phyloP scores from a whole-genome alignment of 2,797 vertebrate genomes.

The Ataeniobius toweri region DNA sequence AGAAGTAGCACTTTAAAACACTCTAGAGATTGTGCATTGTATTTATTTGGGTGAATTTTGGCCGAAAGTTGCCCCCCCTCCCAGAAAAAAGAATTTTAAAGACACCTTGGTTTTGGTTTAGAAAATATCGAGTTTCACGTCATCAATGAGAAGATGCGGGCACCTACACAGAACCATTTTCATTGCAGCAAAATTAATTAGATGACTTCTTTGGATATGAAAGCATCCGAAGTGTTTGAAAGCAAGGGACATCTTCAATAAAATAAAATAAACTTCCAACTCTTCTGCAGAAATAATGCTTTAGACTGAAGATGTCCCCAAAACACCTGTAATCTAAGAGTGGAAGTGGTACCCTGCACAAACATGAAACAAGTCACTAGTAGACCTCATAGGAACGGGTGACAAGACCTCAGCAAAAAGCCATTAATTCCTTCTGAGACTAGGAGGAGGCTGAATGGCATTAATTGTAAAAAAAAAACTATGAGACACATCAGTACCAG shows the following conservation, averaged over 20 bases:
- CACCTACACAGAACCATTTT: conserved; percentile 72
- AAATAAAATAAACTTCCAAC: conserved; percentile 59
- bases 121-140: conserved; percentile 47
- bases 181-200: conserved; percentile 71
- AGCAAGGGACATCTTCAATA: conserved; percentile 77
- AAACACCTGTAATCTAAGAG: conserved; percentile 75
- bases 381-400: conserved; percentile 65
- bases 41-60: conserved; percentile 68
- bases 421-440: conserved; percentile 80
- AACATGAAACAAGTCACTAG: conserved; percentile 71
- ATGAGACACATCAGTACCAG: conserved; percentile 82
- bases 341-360: conserved; percentile 79
- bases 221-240: conserved; percentile 73
- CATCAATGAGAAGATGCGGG: conserved; percentile 54
- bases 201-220: conserved; percentile 83
- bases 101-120: conserved; percentile 70
- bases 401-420: conserved; percentile 71
- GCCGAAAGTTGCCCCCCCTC: conserved; percentile 72
- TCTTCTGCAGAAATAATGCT: conserved; percentile 79
- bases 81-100: conserved; percentile 71
- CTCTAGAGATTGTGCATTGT: conserved; percentile 72
- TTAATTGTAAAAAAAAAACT: conserved; percentile 69
- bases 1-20: conserved; percentile 74
- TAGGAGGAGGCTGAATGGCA: conserved; percentile 77
- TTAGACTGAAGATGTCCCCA: conserved; percentile 83